Percentiles rank a stretch among this genome's conserved stretches.
Conservation (phyloP, 2,888 invertebrate genomes). For the Schrankia costaestrigalis region DNA sequence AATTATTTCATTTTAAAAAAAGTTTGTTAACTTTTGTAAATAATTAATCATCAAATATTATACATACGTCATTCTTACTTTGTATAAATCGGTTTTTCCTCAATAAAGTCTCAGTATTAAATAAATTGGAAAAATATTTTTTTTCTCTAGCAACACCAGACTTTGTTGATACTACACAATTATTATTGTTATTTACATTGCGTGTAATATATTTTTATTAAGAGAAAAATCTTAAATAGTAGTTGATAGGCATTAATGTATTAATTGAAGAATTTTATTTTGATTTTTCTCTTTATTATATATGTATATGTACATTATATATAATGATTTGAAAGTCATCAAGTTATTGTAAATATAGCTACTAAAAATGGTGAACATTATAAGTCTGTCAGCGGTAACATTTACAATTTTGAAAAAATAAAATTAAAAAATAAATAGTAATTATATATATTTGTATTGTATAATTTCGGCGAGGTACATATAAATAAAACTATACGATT, state of each 20-base stretch:
- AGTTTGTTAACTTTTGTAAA: constrained; percentile 74
- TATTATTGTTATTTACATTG: constrained; percentile 72
- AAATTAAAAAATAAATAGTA: too few species aligned
- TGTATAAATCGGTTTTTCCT: constrained; percentile 48
- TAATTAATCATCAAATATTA: constrained; percentile 54
- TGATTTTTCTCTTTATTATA: constrained; percentile 78
- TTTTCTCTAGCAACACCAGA: constrained; percentile 52
- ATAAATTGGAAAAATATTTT: constrained; percentile 30
- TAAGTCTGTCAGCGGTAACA: constrained; percentile 63
- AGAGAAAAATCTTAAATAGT: constrained; percentile 78
- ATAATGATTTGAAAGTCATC: constrained; percentile 72
- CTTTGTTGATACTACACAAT: constrained; percentile 56
- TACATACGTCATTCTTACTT: constrained; percentile 48
- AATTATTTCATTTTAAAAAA: constrained; percentile 43
- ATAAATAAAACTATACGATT: constrained; percentile 45
- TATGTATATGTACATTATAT: constrained; percentile 76
- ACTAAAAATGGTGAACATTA: constrained; percentile 55
- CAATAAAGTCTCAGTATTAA: constrained; percentile 68
- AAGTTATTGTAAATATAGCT: constrained; percentile 76
- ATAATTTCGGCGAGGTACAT: constrained; percentile 62
- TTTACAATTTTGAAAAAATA: constrained; percentile 43
- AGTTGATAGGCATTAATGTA: constrained; percentile 78
- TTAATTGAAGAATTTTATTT: constrained; percentile 79
- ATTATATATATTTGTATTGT: constrained; percentile 77
- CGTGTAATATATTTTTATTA: constrained; percentile 80